phyloP scores from a whole-genome alignment of 2,888 invertebrate genomes.

The Agapetus fuscipes region DNA sequence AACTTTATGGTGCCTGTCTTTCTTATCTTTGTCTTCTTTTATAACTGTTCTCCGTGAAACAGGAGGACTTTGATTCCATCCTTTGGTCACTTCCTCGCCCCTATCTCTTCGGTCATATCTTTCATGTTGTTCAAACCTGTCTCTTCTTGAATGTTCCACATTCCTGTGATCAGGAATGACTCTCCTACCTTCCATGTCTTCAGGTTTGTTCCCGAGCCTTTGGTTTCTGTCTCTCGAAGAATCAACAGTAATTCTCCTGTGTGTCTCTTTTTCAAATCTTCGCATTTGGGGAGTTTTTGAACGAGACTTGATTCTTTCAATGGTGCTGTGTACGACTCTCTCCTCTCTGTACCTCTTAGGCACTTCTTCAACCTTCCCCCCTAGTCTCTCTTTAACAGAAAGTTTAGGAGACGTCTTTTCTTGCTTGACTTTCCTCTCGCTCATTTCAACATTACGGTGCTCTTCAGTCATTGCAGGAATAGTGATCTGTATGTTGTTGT shows the following conservation, averaged over 20 bases:
- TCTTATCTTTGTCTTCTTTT: slow-evolving; percentile 14
- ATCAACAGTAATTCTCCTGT: slow-evolving; percentile 44
- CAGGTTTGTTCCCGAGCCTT: slow-evolving; percentile 20
- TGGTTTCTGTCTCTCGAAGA: slow-evolving; percentile 29
- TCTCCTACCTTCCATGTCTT: slow-evolving; percentile 28
- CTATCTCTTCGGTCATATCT: slow-evolving; percentile 1
- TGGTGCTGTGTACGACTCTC: slow-evolving; percentile 43
- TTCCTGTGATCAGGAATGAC: too few species aligned
- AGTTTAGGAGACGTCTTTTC: slow-evolving; percentile 46
- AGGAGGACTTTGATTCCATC: slow-evolving; percentile 1
- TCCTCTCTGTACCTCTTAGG: slow-evolving; percentile 42
- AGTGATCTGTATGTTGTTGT: slow-evolving; percentile 47
- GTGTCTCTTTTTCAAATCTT: slow-evolving; percentile 16
- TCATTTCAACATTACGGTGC: slow-evolving; percentile 38
- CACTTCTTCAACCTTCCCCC: slow-evolving; percentile 60
- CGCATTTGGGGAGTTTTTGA: slow-evolving; percentile 40
- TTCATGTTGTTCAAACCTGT: slow-evolving; percentile 8
- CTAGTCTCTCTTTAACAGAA: slow-evolving; percentile 71
- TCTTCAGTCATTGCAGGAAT: slow-evolving; percentile 41
- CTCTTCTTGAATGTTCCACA: slow-evolving; percentile 10
- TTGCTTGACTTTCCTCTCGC: slow-evolving; percentile 36
- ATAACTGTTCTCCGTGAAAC: slow-evolving; percentile 1
- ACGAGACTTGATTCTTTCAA: slow-evolving; percentile 45
- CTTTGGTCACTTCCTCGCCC: not conserved
- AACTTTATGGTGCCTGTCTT: slow-evolving; percentile 27